Evolutionary conservation across 2,113 vertebrate species (phyloP), one percentile per base, ranked within the genome.

Genomic region (Rhynchopsitta pachyrhyncha): DNA sequence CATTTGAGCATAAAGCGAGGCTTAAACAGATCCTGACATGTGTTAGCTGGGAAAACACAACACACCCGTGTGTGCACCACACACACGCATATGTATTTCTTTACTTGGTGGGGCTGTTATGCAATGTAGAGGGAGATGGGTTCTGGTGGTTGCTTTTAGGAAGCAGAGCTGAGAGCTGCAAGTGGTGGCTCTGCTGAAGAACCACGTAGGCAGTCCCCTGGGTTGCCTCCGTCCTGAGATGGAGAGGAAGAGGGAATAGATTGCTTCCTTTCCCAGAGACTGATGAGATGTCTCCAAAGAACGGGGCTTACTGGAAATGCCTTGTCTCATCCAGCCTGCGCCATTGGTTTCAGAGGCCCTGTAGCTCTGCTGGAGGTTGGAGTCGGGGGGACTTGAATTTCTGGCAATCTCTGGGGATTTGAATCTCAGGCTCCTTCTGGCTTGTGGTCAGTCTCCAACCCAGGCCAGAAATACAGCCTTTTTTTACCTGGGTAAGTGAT

Each of bases 1-100:
- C 98, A 98, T 98, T 98, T 98, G 97, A 97, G 97, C 95, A 97
- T 92, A 96, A 96, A 97, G 97, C 74, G 33, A 95, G 93, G 93
- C 94, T 97, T 97, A 97, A 97, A 98, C 97, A 97, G 97, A 97
- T 96, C 94, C 95, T 98, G 97, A 97, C 92, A 88, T 97, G 91
- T 92, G 93, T 97, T 97, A 97, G 97, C 96, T 95, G 92, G 96
- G 95, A 97, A 98, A 97, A 97, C 93, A 95, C 49, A 82, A 77
- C 82, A 94, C 46, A 63, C 49, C 28, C 60, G 2, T 0, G 4
- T 35, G 42, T 60, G 44, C 31, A 47, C 82, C 66, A 49, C 93
- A 93, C 62, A 93, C 84, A 60, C 69, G 42, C 13, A 17, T 20
- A 17, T 23, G 25, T n/a, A 7, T 74, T 71, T 80, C 76, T 82